A percentile compares a stretch with the other conserved stretches of the same genome.
Evolutionary conservation across 2,888 invertebrate species (phyloP).

Genomic region (Orchesella flavescens): DNA sequence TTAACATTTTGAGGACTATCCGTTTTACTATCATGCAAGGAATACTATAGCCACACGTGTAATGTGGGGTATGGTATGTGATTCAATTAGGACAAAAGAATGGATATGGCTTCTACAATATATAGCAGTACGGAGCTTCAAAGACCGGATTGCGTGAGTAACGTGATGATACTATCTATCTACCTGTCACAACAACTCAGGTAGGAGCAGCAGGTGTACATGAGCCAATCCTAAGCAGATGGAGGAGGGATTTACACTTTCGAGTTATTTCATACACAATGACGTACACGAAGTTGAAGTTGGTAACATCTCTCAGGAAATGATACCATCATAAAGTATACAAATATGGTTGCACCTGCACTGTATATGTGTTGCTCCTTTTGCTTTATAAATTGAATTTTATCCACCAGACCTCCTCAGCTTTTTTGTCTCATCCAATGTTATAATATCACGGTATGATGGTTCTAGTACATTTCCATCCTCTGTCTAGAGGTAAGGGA

Average conservation of each 20-base stretch:
- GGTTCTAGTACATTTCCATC: neutral
- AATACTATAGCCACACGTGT: neutral
- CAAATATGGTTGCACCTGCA: neutral
- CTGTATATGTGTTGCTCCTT: neutral
- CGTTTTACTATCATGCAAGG: neutral
- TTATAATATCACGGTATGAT: neutral
- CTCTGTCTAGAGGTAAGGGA: neutral
- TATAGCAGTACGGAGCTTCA: neutral
- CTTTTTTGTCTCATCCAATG: neutral
- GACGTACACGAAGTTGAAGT: neutral
- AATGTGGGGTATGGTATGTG: neutral
- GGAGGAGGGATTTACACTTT: conserved; percentile 42
- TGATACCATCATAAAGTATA: neutral
- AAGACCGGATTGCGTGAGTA: conserved; percentile 34
- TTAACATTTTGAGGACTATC: neutral
- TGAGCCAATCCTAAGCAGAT: conserved; percentile 42
- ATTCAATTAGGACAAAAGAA: neutral
- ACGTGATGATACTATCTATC: conserved; percentile 52
- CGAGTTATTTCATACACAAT: neutral
- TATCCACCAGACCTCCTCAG: no score
- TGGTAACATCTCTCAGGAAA: neutral
- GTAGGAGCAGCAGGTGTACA: conserved; percentile 50
- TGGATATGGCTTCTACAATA: neutral
- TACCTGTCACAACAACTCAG: conserved; percentile 55
- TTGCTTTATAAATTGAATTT: neutral